phyloP scores from a whole-genome alignment of 2,797 vertebrate species.

The Fistularia commersonii region DNA sequence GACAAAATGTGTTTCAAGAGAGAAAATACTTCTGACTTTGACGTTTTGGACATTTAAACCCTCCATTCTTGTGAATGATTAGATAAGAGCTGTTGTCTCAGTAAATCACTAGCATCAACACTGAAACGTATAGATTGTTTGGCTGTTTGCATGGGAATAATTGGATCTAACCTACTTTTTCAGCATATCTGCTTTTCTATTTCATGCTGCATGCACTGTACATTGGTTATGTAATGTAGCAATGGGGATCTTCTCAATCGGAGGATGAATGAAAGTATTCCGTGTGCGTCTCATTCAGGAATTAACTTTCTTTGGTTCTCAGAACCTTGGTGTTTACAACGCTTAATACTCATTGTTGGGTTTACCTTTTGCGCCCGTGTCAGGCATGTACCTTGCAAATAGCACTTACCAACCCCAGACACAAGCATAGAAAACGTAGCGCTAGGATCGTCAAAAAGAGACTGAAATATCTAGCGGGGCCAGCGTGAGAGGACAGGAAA shows the following conservation, averaged over 20 bases:
- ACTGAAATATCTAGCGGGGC: constrained; percentile 22
- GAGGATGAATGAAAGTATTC: constrained; percentile 3
- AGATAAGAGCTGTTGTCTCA: constrained; percentile 45
- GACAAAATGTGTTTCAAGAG: constrained; percentile 11
- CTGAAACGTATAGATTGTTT: constrained; percentile 47
- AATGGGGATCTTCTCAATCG: constrained; percentile 2
- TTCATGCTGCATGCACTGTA: constrained; percentile 27
- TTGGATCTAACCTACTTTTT: constrained; percentile 49
- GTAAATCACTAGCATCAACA: constrained; percentile 35
- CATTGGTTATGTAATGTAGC: constrained; percentile 30
- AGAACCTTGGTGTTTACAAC: neutral
- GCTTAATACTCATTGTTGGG: no score
- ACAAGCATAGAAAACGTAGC: constrained; percentile 48
- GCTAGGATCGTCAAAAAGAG: constrained; percentile 17
- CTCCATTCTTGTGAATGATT: constrained; percentile 23
- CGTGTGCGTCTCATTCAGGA: constrained; percentile 1
- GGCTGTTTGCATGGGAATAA: constrained; percentile 49
- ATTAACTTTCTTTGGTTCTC: neutral
- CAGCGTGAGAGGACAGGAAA: constrained; percentile 8
- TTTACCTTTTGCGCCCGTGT: no score
- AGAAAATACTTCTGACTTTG: constrained; percentile 16
- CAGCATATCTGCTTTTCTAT: constrained; percentile 19
- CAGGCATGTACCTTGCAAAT: constrained; percentile 58
- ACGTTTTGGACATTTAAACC: constrained; percentile 32
- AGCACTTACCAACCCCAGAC: constrained; percentile 42